These are phyloP conservation scores for Cherax quadricarinatus DNA, from an alignment of 1,140 invertebrate species.

Conservation along the genomic window DNA sequence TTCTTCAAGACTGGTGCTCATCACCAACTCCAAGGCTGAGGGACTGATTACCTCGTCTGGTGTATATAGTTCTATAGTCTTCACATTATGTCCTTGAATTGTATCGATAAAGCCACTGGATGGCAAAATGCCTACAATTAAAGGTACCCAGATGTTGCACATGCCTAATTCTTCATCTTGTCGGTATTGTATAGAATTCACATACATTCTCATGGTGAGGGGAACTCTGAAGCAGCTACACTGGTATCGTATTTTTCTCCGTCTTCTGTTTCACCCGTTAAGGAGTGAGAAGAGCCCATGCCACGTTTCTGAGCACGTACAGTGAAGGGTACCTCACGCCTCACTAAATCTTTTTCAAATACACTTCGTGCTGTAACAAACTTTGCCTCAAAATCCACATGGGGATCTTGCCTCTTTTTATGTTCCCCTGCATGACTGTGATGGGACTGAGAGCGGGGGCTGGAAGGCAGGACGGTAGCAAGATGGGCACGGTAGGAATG, in stretches of 20 bases:
- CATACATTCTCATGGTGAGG: background rate
- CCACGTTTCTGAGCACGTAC: conserved; percentile 31
- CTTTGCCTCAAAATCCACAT: conserved; percentile 61
- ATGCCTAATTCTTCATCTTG: too few relatives aligned
- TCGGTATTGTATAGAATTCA: too few relatives aligned
- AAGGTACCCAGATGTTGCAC: too few relatives aligned
- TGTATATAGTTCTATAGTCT: too few relatives aligned
- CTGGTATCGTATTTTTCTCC: conserved; percentile 8
- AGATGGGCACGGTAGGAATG: conserved; percentile 63
- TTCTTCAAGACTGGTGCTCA: too few relatives aligned
- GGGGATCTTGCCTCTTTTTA: conserved; percentile 43
- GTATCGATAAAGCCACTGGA: too few relatives aligned
- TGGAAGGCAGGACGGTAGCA: conserved; percentile 60
- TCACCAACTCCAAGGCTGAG: too few relatives aligned
- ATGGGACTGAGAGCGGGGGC: conserved; percentile 42
- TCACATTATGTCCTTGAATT: too few relatives aligned
- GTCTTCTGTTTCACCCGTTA: conserved; percentile 28
- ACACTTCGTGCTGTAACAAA: conserved; percentile 59
- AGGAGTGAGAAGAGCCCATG: conserved; percentile 19
- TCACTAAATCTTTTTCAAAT: conserved; percentile 59
- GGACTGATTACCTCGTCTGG: too few relatives aligned
- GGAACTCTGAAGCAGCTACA: conserved; percentile 21
- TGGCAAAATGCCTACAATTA: too few relatives aligned
- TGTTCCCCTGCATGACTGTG: conserved; percentile 35
- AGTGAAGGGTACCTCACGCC: conserved; percentile 37